These are phyloP conservation scores for Drosophila kikkawai DNA, from an alignment of 1,140 invertebrate genomes.

Conservation along the genomic window DNA sequence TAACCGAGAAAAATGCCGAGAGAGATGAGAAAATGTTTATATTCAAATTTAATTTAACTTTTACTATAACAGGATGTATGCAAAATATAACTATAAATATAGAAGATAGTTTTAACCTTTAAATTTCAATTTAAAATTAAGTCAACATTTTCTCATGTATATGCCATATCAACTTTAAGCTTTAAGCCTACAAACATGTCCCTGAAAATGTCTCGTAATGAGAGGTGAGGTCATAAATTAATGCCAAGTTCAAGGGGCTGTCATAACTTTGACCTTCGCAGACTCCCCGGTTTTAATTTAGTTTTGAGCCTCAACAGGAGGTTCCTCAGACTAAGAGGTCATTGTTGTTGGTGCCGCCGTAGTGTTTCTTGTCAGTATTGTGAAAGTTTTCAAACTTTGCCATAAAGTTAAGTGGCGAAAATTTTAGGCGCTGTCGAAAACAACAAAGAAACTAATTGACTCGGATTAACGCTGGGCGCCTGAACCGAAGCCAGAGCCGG, in stretches of 20 bases:
- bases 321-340: constrained; percentile 43
- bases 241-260: constrained; percentile 44
- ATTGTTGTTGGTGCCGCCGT: constrained; percentile 37
- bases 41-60: not conserved
- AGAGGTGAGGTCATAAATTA: constrained; percentile 50
- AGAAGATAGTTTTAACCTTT: not conserved
- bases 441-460: constrained; percentile 82
- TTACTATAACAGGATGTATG: constrained; percentile 1
- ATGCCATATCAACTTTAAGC: not conserved
- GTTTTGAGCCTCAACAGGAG: constrained; percentile 49
- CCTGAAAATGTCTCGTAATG: constrained; percentile 23
- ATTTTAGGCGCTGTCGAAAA: constrained; percentile 63
- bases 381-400: constrained; percentile 73
- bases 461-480: constrained; percentile 71
- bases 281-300: constrained; percentile 53
- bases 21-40: not conserved
- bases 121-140: not conserved
- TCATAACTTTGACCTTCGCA: constrained; percentile 55
- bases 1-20: not conserved
- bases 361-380: constrained; percentile 34
- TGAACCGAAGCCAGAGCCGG: not conserved
- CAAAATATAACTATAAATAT: not conserved
- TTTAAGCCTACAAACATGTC: constrained; percentile 1
- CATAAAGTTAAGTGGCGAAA: constrained; percentile 74
- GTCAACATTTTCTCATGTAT: not conserved